Conservation (phyloP, 2,797 vertebrate genomes). For the Odontamblyopus rebecca region DNA sequence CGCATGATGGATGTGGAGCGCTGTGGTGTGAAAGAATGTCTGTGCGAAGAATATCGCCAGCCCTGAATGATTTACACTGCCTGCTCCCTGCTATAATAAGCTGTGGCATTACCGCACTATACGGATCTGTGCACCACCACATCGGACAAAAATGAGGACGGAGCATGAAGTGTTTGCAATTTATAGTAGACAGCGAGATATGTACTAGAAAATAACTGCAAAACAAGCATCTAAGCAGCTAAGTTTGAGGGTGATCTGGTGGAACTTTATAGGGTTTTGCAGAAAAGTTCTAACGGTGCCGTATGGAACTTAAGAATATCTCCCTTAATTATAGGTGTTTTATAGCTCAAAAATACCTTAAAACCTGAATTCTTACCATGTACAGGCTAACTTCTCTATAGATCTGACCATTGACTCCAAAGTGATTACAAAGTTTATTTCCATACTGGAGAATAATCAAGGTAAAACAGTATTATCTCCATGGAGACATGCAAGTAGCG, state of each 20-base stretch:
- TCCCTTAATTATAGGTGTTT: no score
- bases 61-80: conserved; percentile 66
- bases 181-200: conserved; percentile 8
- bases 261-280: not conserved
- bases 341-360: no score
- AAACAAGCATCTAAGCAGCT: not conserved
- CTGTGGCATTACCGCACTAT: conserved; percentile 43
- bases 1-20: conserved; percentile 65
- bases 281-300: not conserved
- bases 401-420: no score
- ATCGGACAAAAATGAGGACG: conserved; percentile 21
- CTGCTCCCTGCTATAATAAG: conserved; percentile 52
- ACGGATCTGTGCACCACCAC: conserved; percentile 52
- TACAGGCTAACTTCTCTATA: no score
- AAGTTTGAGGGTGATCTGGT: conserved; percentile 16
- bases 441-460: no score
- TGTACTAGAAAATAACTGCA: conserved; percentile 33
- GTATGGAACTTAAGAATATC: no score
- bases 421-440: no score
- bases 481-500: no score
- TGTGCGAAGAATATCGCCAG: conserved; percentile 57
- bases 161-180: conserved; percentile 9
- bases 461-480: no score
- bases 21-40: conserved; percentile 56
- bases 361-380: no score